Percentiles rank a stretch among this genome's conserved stretches.
Evolutionary conservation across 2,113 vertebrate genomes (phyloP).

Genomic region (pig (Sus scrofa)): DNA sequence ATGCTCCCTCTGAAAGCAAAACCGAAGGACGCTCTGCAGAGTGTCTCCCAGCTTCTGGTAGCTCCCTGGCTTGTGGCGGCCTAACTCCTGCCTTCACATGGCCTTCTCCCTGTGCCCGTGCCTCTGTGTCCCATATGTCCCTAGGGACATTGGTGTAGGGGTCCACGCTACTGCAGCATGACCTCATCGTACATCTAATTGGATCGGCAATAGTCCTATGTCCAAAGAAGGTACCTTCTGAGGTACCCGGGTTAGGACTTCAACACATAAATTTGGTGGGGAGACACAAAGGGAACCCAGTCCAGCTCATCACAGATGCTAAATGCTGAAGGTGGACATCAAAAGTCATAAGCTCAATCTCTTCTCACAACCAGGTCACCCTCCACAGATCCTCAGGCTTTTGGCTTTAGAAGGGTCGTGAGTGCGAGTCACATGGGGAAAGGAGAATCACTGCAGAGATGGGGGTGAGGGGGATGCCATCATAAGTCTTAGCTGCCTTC

Average conservation of each 20-base stretch:
- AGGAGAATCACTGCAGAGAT: background rate
- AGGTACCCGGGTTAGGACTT: background rate
- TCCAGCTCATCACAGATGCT: too few relatives aligned
- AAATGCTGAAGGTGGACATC: background rate
- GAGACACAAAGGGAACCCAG: background rate
- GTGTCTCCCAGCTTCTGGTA: background rate
- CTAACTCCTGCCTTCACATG: background rate
- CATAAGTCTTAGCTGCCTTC: background rate
- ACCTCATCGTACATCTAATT: background rate
- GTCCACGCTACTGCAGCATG: background rate
- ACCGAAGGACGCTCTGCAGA: background rate
- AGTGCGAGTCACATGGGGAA: background rate
- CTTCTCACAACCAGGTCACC: background rate
- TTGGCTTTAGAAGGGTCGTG: background rate
- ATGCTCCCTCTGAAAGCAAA: background rate
- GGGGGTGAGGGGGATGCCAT: background rate
- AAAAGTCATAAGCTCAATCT: background rate
- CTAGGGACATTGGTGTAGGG: background rate
- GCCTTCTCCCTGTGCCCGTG: background rate
- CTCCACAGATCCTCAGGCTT: background rate
- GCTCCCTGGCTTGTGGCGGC: too few relatives aligned
- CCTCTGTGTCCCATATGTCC: background rate
- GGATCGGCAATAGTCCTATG: background rate
- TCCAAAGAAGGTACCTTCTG: background rate
- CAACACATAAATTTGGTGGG: background rate